Conservation (phyloP, 1,140 invertebrate genomes). For the Drosophila willistoni region DNA sequence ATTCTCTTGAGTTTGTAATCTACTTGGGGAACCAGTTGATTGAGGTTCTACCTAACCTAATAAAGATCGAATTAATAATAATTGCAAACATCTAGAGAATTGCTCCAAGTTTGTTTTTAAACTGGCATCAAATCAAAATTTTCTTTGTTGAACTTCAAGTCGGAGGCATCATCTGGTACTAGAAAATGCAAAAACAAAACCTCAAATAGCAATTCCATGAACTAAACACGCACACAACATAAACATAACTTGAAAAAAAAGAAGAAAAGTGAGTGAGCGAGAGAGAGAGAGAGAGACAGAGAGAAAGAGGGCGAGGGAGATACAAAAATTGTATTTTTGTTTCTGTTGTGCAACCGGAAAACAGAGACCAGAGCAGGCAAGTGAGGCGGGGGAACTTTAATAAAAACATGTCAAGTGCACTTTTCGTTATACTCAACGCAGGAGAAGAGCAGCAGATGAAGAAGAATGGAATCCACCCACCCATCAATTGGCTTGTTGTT, state of each 20-base stretch:
- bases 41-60: too few species aligned
- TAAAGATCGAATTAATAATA: too few species aligned
- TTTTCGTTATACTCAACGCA: constrained; percentile 43
- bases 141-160: neutral
- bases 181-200: constrained; percentile 40
- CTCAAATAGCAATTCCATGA: constrained; percentile 69
- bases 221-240: constrained; percentile 60
- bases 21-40: too few species aligned
- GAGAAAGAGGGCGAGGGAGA: neutral
- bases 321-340: constrained; percentile 36
- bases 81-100: neutral
- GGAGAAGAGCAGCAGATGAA: constrained; percentile 38
- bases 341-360: constrained; percentile 23
- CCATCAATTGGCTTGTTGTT: constrained; percentile 32
- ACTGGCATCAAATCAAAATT: constrained; percentile 7
- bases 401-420: constrained; percentile 79
- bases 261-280: neutral
- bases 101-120: neutral
- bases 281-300: neutral
- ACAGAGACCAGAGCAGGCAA: neutral
- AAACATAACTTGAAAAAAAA: constrained; percentile 50
- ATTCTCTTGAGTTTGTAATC: too few species aligned
- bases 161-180: constrained; percentile 40
- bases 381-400: constrained; percentile 53
- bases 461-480: constrained; percentile 16